phyloP scores from a whole-genome alignment of 2,113 vertebrate species.

The Noturus placidus region DNA sequence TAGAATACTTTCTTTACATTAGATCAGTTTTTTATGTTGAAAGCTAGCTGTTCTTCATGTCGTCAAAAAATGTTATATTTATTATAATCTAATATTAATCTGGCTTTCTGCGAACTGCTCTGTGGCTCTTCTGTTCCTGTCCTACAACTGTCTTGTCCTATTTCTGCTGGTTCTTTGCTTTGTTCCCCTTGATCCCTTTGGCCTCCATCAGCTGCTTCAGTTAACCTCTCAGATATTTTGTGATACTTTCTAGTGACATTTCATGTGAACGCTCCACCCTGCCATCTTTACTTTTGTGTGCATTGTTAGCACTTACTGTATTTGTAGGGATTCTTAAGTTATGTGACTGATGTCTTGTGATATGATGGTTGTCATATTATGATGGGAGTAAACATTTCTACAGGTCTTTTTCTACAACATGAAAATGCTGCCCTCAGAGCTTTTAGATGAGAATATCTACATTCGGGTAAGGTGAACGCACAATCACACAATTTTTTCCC shows the following conservation, averaged over 20 bases:
- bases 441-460: constrained; percentile 87
- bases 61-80: background rate
- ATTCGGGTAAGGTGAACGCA: constrained; percentile 77
- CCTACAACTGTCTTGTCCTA: background rate
- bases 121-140: constrained; percentile 4
- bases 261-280: background rate
- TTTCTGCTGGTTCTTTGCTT: constrained; percentile 17
- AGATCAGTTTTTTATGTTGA: background rate
- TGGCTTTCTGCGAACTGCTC: constrained; percentile 12
- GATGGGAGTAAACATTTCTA: constrained; percentile 9
- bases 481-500: background rate
- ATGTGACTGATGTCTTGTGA: background rate
- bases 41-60: background rate
- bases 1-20: no score
- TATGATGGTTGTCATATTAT: background rate
- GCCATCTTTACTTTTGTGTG: background rate
- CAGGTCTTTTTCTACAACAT: constrained; percentile 97
- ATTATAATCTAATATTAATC: background rate
- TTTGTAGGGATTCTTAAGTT: background rate
- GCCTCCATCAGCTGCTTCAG: constrained; percentile 32
- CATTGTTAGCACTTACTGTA: background rate
- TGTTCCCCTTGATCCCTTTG: constrained; percentile 14
- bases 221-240: constrained; percentile 39
- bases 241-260: background rate
- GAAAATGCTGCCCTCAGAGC: constrained; percentile 85